Evolutionary conservation across 2,888 invertebrate genomes (phyloP).

Genomic region (Cerastoderma edule): DNA sequence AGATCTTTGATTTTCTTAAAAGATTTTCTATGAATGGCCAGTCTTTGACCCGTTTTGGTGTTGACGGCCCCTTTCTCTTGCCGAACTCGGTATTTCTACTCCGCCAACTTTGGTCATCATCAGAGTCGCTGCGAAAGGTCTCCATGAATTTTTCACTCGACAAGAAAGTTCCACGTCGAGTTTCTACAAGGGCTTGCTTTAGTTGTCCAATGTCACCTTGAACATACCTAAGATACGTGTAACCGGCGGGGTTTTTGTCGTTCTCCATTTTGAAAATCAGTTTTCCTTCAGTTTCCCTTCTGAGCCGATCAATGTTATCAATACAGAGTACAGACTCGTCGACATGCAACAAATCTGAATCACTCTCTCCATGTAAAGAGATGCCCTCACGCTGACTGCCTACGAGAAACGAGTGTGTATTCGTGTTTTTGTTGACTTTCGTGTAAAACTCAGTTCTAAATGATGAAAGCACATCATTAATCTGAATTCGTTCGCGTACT

Average conservation of each 20-base stretch:
- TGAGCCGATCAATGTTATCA: neutral
- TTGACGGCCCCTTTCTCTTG: constrained; percentile 25
- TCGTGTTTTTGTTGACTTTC: neutral
- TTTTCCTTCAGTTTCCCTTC: neutral
- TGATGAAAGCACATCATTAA: neutral
- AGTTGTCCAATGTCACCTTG: neutral
- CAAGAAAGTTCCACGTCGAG: neutral
- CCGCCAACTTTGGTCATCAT: neutral
- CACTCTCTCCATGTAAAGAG: neutral
- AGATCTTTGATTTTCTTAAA: neutral
- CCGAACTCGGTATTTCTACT: constrained; percentile 1
- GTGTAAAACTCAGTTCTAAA: neutral
- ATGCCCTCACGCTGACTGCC: constrained; percentile 25
- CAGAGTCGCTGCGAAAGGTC: constrained; percentile 2
- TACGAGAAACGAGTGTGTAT: constrained; percentile 15
- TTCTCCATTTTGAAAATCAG: constrained; percentile 2
- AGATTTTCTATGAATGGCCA: neutral
- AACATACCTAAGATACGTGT: neutral
- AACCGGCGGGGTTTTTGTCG: constrained; percentile 4
- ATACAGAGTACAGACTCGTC: constrained; percentile 7
- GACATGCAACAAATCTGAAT: constrained; percentile 19
- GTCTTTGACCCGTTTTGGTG: neutral
- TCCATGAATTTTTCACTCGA: constrained; percentile 13
- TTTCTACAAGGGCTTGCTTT: constrained; percentile 1
- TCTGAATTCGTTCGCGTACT: constrained; percentile 9